Conservation (phyloP, 2,888 invertebrate genomes). For the Podotricha telesiphe region DNA sequence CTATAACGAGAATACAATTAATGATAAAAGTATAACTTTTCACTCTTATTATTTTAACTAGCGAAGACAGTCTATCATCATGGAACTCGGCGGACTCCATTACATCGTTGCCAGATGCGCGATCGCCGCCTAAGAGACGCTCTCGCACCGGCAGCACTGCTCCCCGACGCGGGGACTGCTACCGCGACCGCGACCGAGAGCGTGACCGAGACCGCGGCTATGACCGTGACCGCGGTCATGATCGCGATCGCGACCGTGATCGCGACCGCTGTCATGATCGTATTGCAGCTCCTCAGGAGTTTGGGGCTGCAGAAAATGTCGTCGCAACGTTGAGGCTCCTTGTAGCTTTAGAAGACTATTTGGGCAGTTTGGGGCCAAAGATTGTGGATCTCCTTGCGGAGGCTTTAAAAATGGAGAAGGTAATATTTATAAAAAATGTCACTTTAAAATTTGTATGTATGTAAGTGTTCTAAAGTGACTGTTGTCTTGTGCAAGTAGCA, state of each 20-base stretch:
- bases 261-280: constrained; percentile 44
- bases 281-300: constrained; percentile 49
- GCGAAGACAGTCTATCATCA: constrained; percentile 66
- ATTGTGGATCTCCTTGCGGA: constrained; percentile 89
- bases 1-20: too few relatives aligned
- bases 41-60: constrained; percentile 40
- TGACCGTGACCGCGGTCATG: background rate
- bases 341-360: constrained; percentile 91
- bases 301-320: constrained; percentile 81
- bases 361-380: constrained; percentile 93
- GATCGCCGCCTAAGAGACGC: constrained; percentile 45
- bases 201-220: constrained; percentile 42
- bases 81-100: constrained; percentile 73
- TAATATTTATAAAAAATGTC: constrained; percentile 44
- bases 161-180: constrained; percentile 47
- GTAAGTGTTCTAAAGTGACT: too few relatives aligned
- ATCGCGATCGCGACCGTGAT: background rate
- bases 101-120: constrained; percentile 56
- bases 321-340: constrained; percentile 88
- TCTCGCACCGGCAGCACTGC: constrained; percentile 47
- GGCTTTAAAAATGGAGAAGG: constrained; percentile 90
- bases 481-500: too few relatives aligned
- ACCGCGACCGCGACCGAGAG: constrained; percentile 45
- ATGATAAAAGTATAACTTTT: too few relatives aligned
- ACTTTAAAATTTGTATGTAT: background rate